Conservation (phyloP, 2,888 invertebrate species). For the Pseudococcus longispinus region DNA sequence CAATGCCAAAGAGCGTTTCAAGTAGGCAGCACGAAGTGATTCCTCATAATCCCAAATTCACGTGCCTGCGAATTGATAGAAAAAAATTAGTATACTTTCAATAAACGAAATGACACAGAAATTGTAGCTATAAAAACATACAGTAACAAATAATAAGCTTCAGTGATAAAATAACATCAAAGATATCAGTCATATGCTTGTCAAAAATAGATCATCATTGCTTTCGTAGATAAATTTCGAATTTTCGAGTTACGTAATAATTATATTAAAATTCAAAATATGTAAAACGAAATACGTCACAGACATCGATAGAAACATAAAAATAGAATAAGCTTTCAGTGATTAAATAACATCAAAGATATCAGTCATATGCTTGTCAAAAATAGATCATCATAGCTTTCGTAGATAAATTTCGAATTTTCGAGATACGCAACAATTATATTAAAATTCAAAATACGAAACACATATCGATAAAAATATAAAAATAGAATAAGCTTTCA, state of each 20-base stretch:
- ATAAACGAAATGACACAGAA: background rate
- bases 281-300: too few relatives aligned
- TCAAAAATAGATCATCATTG: background rate
- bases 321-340: background rate
- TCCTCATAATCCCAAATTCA: too few relatives aligned
- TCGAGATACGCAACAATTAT: too few relatives aligned
- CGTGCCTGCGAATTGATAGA: too few relatives aligned
- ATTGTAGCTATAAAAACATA: background rate
- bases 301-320: background rate
- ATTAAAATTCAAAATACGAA: too few relatives aligned
- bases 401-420: too few relatives aligned
- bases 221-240: too few relatives aligned
- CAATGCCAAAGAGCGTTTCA: too few relatives aligned
- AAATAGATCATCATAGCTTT: background rate
- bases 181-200: slow-evolving; percentile 33
- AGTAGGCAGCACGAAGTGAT: too few relatives aligned
- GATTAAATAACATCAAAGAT: background rate
- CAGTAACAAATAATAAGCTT: background rate
- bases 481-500: background rate
- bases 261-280: too few relatives aligned
- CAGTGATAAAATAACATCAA: slow-evolving; percentile 15
- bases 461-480: background rate
- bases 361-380: slow-evolving; percentile 41
- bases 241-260: too few relatives aligned
- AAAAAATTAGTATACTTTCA: too few relatives aligned